Conservation (phyloP, 2,797 vertebrate genomes). For the Ceryle rudis region DNA sequence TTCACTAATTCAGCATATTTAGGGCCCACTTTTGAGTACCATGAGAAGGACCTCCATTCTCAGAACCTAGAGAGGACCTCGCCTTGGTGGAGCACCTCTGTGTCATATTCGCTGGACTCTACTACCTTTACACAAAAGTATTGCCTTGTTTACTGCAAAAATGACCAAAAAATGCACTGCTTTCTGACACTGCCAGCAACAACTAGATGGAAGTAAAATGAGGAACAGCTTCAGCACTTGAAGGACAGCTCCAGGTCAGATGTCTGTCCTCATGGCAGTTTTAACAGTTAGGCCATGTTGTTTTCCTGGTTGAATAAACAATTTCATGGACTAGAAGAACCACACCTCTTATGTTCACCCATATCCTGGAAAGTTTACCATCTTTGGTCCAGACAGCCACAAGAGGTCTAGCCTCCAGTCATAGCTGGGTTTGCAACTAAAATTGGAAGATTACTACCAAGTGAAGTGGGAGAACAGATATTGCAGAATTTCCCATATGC, state of each 20-base stretch:
- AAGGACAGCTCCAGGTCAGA: neutral
- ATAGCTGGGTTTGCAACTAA: neutral
- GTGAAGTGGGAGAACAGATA: neutral
- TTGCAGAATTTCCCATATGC: neutral
- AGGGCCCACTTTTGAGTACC: neutral
- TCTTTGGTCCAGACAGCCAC: slow-evolving; percentile 54
- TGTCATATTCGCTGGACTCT: neutral
- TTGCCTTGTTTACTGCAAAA: neutral
- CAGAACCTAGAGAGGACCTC: neutral
- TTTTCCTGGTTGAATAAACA: slow-evolving; percentile 22
- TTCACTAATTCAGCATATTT: neutral
- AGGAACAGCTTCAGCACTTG: neutral
- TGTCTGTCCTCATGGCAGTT: neutral
- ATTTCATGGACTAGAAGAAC: neutral
- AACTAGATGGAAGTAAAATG: neutral
- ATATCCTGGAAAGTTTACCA: slow-evolving; percentile 22
- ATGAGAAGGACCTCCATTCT: neutral
- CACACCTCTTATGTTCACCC: neutral
- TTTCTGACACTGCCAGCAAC: neutral
- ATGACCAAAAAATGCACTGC: neutral
- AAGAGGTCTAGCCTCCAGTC: neutral
- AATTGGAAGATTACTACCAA: slow-evolving; percentile 41
- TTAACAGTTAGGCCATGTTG: neutral
- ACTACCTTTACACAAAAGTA: neutral
- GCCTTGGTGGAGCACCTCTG: neutral